Evolutionary conservation across 2,888 invertebrate species (phyloP), one percentile per base, ranked within the genome.

Genomic region (Callyntrura sp.): DNA sequence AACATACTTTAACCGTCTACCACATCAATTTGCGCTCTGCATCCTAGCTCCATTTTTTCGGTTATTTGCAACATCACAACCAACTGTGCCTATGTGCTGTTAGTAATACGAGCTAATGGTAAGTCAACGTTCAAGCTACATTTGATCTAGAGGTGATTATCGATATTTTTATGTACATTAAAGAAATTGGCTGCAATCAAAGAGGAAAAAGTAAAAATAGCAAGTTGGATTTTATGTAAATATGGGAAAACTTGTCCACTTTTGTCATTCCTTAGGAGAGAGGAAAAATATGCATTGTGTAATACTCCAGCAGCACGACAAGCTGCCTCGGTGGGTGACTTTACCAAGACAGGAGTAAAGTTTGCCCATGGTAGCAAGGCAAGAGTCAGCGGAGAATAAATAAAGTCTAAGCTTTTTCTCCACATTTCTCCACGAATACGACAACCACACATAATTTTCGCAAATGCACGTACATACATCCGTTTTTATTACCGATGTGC

Each of bases 211-310:
- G 65, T 65, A 65, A 73, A 70, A 48, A 73, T 48, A 73, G 23
- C 48, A 68, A 28, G 65, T 45, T 73, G 45, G 73, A 73, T 73
- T 48, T 73, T 73, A 73, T 73, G 73, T 73, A 73, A 73, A 73
- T 73, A 70, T 70, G 70, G 45, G 48, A 73, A 73, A 73, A 73
- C 20, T 73, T 48, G 23, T 28, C 12, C 48, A 48, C 14, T 73
- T 45, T 70, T 70, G 65, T 70, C 35, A 35, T 68, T 9, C 62
- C 28, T 35, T 35, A 35, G 2, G 35, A 6, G 35, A 35, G 6
- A 35, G 35, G 3, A 2, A 35, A 35, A 35, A 35, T 35, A 35
- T 35, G 35, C 6, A 6, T 35, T 35, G 35, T 35, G 35, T 35
- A 35, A 6, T 35, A 35, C 35, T 35, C 35, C 35, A 4, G 2